Conservation (phyloP, 2,888 invertebrate genomes). For the Tribolium freemani region DNA sequence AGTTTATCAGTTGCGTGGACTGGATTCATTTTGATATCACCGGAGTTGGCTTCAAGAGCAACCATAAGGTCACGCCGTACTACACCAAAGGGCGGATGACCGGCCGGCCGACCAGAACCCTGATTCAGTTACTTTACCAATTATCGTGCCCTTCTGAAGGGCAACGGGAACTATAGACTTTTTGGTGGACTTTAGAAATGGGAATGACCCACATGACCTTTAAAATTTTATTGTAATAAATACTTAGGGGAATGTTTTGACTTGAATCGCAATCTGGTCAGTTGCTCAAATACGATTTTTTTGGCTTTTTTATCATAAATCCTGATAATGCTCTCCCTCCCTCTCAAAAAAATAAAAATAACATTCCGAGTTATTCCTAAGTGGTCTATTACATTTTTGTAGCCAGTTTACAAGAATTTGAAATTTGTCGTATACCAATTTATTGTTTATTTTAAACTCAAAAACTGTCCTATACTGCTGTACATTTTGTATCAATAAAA, state of each 20-base stretch:
- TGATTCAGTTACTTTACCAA: constrained; percentile 69
- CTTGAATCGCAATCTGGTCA: constrained; percentile 46
- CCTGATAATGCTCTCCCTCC: constrained; percentile 8
- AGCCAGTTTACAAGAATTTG: constrained; percentile 2
- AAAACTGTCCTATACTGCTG: constrained; percentile 4
- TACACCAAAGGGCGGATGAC: constrained; percentile 70
- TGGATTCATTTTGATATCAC: constrained; percentile 77
- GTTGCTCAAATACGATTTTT: constrained; percentile 31
- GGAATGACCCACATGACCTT: constrained; percentile 22
- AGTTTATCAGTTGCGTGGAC: constrained; percentile 72
- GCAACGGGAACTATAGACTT: constrained; percentile 28
- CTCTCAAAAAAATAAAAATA: constrained; percentile 27
- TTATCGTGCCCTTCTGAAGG: constrained; percentile 64
- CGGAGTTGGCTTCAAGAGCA: constrained; percentile 70
- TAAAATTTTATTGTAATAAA: constrained; percentile 41
- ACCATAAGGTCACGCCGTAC: constrained; percentile 71
- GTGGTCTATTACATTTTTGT: constrained; percentile 34
- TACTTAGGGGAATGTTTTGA: constrained; percentile 41
- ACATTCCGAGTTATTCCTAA: constrained; percentile 30
- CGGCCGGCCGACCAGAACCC: constrained; percentile 70
- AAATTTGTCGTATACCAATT: constrained; percentile 32
- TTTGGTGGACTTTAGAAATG: constrained; percentile 13
- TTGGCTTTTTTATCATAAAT: constrained; percentile 12
- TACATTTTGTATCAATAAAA: constrained; percentile 30
- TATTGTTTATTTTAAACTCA: constrained; percentile 31